Base-by-base conservation (phyloP, 2,888 invertebrate species). In the Xanthorhoe designata region DNA sequence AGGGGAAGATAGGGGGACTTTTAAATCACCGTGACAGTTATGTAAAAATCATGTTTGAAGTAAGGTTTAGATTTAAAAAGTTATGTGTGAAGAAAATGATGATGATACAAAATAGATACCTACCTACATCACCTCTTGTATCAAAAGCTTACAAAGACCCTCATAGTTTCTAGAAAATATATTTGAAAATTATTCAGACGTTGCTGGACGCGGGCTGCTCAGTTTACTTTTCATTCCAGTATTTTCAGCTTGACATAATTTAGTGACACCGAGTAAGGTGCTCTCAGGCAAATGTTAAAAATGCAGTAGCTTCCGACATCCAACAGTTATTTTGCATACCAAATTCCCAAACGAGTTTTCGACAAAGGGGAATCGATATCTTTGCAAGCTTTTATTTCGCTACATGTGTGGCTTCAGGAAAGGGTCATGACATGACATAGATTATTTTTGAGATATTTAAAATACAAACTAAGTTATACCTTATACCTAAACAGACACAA, bases 301-400 rank as follows among this genome's bases (percentile, higher is more conserved):
- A 13, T 45, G 45, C 29, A 54, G 38, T 51, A 50, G 49, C 19
- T 51, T 24, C 24, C 51, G n/a, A 24, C 51, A 19, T 51, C 18
- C 9, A 18, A 50, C n/a, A 13, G 19, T 51, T 51, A 19, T 51
- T 51, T 51, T 51, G n/a, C 51, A 24, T n/a, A 24, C 24, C 51
- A 51, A 42, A 42, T 42, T 42, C 38, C 38, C 38, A 51, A 51
- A n/a, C 24, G 51, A 29, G 51, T 6, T 51, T n/a, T 24, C 19
- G 5, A 50, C 49, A 50, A 50, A 50, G 49, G 18, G 18, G 49
- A 50, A 17, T 19, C 49, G 49, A 50, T 50, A 50, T 19, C 13
- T 3, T 29, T 13, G 10, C 24, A 51, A n/a, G 49, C 49, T 19
- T 50, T 50, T 50, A 50, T 50, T 50, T 10, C 8, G 18, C 49